A percentile compares a stretch with the other conserved stretches of the same genome.
Conservation (phyloP, 2,888 invertebrate genomes). For the Agrotis ipsilon region DNA sequence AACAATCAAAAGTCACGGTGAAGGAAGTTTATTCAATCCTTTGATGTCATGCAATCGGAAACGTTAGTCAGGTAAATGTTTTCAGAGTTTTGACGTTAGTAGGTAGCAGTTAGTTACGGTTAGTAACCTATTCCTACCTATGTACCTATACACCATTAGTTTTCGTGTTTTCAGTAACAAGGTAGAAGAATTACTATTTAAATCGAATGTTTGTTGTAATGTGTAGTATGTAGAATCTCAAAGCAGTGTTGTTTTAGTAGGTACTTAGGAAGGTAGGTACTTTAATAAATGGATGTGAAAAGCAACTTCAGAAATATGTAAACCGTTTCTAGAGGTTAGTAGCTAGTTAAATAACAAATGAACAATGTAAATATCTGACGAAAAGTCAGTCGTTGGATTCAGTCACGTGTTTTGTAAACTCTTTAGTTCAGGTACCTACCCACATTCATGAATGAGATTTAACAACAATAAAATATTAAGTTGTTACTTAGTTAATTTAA, state of each 20-base stretch:
- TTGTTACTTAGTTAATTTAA: neutral
- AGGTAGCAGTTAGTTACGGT: constrained; percentile 3
- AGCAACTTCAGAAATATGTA: neutral
- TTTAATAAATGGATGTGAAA: neutral
- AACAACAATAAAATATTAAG: neutral
- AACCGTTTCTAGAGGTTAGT: neutral
- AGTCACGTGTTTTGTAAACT: constrained; percentile 5
- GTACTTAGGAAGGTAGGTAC: neutral
- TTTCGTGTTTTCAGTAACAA: constrained; percentile 19
- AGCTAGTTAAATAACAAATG: constrained; percentile 1
- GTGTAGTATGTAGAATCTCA: neutral
- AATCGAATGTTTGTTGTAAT: neutral
- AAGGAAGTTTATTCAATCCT: constrained; percentile 54
- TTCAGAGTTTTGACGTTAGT: constrained; percentile 28
- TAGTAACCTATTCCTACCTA: neutral
- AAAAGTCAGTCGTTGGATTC: neutral
- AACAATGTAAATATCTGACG: constrained; percentile 5
- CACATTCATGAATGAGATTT: neutral
- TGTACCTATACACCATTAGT: neutral
- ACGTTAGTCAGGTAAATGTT: constrained; percentile 35
- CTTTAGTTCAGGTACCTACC: neutral
- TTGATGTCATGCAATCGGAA: constrained; percentile 57
- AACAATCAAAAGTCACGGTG: constrained; percentile 63
- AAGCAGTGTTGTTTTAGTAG: constrained; percentile 6
- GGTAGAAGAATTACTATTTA: neutral